A percentile compares a stretch with the other conserved stretches of the same genome.
Conservation (phyloP, 2,888 invertebrate species). For the Nomada fucata region DNA sequence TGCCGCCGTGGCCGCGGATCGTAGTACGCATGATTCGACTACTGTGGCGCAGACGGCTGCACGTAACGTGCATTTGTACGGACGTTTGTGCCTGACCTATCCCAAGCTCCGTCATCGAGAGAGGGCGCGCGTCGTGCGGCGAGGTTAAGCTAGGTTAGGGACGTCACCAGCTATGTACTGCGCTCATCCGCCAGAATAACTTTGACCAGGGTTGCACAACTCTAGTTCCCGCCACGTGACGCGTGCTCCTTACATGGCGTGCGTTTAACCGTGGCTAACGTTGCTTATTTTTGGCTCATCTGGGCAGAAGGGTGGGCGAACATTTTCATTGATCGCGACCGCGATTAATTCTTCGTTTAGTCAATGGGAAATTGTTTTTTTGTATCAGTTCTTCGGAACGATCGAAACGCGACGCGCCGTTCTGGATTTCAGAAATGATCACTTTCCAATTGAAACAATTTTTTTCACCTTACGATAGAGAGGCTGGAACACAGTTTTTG, state of each 20-base stretch:
- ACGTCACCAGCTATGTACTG: constrained; percentile 68
- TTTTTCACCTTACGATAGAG: background rate
- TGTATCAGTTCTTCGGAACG: too few relatives aligned
- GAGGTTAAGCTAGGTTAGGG: constrained; percentile 72
- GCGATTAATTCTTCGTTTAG: too few relatives aligned
- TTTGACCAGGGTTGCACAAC: constrained; percentile 70
- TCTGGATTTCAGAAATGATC: background rate
- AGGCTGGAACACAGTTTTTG: background rate
- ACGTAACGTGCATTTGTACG: constrained; percentile 52
- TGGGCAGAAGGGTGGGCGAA: background rate
- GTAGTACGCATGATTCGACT: constrained; percentile 47
- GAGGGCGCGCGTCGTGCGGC: constrained; percentile 71
- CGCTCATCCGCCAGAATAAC: constrained; percentile 74
- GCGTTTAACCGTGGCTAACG: constrained; percentile 29
- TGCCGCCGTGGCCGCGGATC: constrained; percentile 49
- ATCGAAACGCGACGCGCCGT: too few relatives aligned
- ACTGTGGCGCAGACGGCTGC: constrained; percentile 47
- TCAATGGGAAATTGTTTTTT: too few relatives aligned
- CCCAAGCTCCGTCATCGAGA: constrained; percentile 77
- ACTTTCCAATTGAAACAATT: background rate
- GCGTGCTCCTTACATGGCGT: constrained; percentile 54
- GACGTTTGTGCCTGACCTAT: constrained; percentile 75
- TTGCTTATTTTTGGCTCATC: constrained; percentile 19
- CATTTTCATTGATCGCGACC: background rate
- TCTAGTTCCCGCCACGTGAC: constrained; percentile 59